Base-by-base conservation (phyloP, 2,797 vertebrate species). In the Sebastes minor region DNA sequence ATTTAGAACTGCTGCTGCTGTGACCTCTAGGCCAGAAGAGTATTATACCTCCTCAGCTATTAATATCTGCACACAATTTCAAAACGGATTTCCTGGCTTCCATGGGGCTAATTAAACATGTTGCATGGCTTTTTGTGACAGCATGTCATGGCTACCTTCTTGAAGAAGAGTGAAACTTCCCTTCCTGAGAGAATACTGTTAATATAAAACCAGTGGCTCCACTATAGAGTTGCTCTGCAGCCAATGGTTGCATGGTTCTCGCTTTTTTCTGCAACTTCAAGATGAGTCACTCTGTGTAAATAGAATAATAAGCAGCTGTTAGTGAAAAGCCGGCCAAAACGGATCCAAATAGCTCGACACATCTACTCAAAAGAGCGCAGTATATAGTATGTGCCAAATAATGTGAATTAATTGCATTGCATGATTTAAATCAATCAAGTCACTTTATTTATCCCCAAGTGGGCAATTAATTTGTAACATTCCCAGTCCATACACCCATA, bases 271-370 rank as follows among this genome's bases (percentile, higher is more conserved):
- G 13, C 38, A 86, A 72, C 66, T 74, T 83, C 22, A 70, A 33
- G 20, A 74, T 83, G 78, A 87, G 60, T 88, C 83, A 82, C 49
- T 8, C 9, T 53, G 38, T 49, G 13, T 71, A 84, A 85, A 84
- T 61, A 76, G 57, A 75, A 79, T 49, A 81, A 66, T 20, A 70
- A 67, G 7, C 42, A 69, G n/a, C 67, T 78, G 61, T 71, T 59
- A 32, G 14, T 27, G 11, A 61, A 32, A n/a, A 59, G 7, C n/a
- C 20, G 5, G 42, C 49, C 27, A 6, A 35, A 61, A 61, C 2
- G 12, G 6, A 49, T 6, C 9, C 9, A 55, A n/a, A 8, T 2
- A 12, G 22, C 63, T 27, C 7, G 1, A 35, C n/a, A 11, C 1
- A 12, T 14, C 2, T 18, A n/a, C 20, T 46, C 0, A 35, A 30